phyloP scores from a whole-genome alignment of 1,140 invertebrate species.

The Pseudomyrmex dendroicus region DNA sequence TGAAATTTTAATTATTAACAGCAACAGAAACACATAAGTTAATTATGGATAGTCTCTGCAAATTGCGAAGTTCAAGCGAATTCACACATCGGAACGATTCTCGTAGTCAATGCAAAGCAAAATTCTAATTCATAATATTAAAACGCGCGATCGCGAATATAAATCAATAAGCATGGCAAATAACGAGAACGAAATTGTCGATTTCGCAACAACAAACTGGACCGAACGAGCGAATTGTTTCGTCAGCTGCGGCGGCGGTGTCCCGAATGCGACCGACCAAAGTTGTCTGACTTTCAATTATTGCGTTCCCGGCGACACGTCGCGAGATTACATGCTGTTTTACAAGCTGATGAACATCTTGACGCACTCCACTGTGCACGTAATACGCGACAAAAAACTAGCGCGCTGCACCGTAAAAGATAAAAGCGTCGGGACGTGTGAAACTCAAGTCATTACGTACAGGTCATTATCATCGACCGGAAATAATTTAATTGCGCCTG shows the following conservation, averaged over 20 bases:
- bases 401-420: background rate
- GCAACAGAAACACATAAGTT: slow-evolving; percentile 26
- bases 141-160: background rate
- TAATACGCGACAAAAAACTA: background rate
- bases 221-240: background rate
- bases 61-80: slow-evolving; percentile 9
- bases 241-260: background rate
- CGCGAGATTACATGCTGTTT: background rate
- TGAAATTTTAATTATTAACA: slow-evolving; percentile 9
- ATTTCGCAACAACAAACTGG: background rate
- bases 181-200: background rate
- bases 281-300: background rate
- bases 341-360: background rate
- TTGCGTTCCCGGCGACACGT: background rate
- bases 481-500: background rate
- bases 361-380: background rate
- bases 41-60: slow-evolving; percentile 27
- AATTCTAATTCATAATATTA: slow-evolving; percentile 26
- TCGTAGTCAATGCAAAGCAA: background rate
- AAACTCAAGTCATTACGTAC: background rate
- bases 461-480: background rate
- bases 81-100: slow-evolving; percentile 13
- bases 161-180: slow-evolving; percentile 5
- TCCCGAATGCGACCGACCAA: background rate
- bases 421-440: background rate